Percentiles rank a stretch among this genome's conserved stretches.
phyloP scores from a whole-genome alignment of 2,888 invertebrate genomes.

The Ectemnius continuus region DNA sequence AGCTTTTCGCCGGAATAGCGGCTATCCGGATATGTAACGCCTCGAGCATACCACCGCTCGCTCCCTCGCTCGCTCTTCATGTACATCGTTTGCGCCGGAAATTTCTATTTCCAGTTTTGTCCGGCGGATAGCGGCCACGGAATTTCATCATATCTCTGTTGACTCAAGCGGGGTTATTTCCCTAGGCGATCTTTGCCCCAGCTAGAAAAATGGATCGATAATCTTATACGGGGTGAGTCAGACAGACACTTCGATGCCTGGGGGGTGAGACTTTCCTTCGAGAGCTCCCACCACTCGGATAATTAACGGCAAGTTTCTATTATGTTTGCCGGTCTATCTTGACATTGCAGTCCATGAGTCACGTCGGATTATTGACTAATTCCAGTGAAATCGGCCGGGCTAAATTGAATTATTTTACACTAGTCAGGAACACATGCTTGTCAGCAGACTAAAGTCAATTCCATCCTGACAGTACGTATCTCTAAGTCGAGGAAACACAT shows the following conservation, averaged over 20 bases:
- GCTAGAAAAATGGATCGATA: slow-evolving; percentile 27
- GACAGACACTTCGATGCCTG: slow-evolving; percentile 7
- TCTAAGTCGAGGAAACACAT: slow-evolving; percentile 15
- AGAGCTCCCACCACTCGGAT: background rate
- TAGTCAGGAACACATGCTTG: background rate
- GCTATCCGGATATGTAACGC: too few relatives aligned
- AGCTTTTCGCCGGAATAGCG: too few relatives aligned
- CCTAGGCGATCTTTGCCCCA: slow-evolving; percentile 44
- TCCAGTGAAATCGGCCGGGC: too few relatives aligned
- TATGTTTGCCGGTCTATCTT: too few relatives aligned
- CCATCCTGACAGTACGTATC: slow-evolving; percentile 4
- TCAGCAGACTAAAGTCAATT: slow-evolving; percentile 45
- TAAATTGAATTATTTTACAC: too few relatives aligned
- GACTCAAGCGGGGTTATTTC: slow-evolving; percentile 51
- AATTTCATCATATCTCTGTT: slow-evolving; percentile 36
- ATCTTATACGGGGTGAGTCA: slow-evolving; percentile 12
- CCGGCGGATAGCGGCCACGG: slow-evolving; percentile 27
- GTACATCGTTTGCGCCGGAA: slow-evolving; percentile 16
- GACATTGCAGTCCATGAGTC: background rate
- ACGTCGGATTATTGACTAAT: background rate
- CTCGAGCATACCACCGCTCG: too few relatives aligned
- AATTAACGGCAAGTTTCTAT: too few relatives aligned
- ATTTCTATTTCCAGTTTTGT: slow-evolving; percentile 40
- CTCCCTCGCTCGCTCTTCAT: too few relatives aligned
- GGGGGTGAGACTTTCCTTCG: slow-evolving; percentile 19